Percentiles rank a stretch among this genome's conserved stretches.
These are phyloP conservation scores for Sciurus carolinensis DNA, from an alignment of 2,797 vertebrate species.

Conservation along the genomic window DNA sequence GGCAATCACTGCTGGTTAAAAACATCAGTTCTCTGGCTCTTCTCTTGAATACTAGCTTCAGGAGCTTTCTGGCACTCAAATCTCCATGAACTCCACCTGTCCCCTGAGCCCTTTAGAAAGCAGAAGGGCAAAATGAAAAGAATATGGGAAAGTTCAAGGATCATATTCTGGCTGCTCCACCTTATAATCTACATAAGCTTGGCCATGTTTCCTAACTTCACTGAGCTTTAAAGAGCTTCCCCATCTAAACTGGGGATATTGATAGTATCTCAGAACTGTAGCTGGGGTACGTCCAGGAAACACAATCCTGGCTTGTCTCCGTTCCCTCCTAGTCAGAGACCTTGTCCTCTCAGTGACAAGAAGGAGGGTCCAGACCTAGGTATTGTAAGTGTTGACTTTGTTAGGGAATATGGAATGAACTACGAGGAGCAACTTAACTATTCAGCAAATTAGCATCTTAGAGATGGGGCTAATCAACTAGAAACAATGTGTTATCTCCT, in stretches of 20 bases:
- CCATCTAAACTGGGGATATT: not conserved
- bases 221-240: not conserved
- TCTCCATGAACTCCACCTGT: not conserved
- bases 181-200: too few species aligned
- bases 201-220: not conserved
- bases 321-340: not conserved
- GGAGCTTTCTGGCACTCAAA: not conserved
- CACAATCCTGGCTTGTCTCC: not conserved
- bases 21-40: not conserved
- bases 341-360: not conserved
- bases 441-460: not conserved
- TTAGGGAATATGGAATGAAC: not conserved
- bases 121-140: not conserved
- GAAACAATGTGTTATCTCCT: not conserved
- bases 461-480: not conserved
- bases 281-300: not conserved
- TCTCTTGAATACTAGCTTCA: not conserved
- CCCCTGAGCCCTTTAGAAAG: not conserved
- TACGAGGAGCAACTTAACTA: too few species aligned
- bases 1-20: not conserved
- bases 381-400: not conserved
- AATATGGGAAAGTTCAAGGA: not conserved
- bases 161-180: fast-evolving
- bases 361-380: not conserved
- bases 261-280: not conserved